A percentile compares a stretch with the other conserved stretches of the same genome.
These are phyloP conservation scores for Echiichthys vipera DNA, from an alignment of 2,797 vertebrate species.

Conservation along the genomic window DNA sequence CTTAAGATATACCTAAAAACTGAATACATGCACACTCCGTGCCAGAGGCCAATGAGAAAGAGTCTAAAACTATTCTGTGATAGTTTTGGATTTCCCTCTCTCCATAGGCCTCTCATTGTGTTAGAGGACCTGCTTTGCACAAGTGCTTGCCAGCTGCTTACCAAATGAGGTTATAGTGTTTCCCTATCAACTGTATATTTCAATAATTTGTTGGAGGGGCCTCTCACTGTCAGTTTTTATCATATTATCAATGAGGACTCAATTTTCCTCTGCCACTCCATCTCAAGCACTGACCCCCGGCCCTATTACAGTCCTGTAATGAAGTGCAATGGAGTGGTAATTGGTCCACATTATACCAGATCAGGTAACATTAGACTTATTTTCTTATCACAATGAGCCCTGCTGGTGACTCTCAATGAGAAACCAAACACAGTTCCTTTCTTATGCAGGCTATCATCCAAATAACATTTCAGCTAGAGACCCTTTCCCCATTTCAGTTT, in stretches of 20 bases:
- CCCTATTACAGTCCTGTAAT: conserved; percentile 89
- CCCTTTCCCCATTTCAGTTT: conserved; percentile 83
- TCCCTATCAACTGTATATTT: conserved; percentile 89
- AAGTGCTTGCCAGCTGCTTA: conserved; percentile 83
- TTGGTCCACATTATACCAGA: conserved; percentile 90
- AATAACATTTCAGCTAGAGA: conserved; percentile 87
- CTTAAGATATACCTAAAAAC: conserved; percentile 56
- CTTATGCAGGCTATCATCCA: conserved; percentile 88
- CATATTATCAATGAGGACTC: conserved; percentile 90
- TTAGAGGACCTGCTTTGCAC: conserved; percentile 75
- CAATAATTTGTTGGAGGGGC: conserved; percentile 88
- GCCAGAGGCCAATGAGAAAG: conserved; percentile 60
- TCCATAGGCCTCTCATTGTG: conserved; percentile 84
- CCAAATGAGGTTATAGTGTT: conserved; percentile 88
- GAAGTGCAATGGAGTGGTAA: conserved; percentile 91
- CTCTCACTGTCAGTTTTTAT: conserved; percentile 88
- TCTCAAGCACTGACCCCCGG: conserved; percentile 83
- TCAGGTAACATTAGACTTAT: conserved; percentile 90
- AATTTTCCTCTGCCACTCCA: conserved; percentile 85
- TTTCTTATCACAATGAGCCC: conserved; percentile 89
- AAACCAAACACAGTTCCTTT: conserved; percentile 88
- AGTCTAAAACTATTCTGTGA: conserved; percentile 79
- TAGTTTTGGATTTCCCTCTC: conserved; percentile 86
- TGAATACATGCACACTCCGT: conserved; percentile 39
- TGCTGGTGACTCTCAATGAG: conserved; percentile 87